Conservation (phyloP, 2,888 invertebrate species). For the Hypena proboscidalis region DNA sequence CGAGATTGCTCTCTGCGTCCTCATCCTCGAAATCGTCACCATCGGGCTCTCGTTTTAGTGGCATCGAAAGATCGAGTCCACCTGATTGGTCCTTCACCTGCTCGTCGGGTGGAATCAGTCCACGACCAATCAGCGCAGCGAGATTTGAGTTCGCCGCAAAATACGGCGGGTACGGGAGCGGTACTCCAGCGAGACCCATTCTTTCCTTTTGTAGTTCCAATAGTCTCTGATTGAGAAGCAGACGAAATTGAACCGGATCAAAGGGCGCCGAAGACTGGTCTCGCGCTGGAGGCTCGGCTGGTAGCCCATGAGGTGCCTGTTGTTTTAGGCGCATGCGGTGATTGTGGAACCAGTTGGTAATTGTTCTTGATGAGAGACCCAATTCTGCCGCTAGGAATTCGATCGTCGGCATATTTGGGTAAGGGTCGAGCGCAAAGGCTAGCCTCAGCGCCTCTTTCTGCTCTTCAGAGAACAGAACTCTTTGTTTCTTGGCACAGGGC, state of each 20-base stretch:
- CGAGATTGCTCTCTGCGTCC: constrained; percentile 90
- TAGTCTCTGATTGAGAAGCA: constrained; percentile 94
- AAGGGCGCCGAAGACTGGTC: constrained; percentile 92
- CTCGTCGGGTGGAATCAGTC: constrained; percentile 86
- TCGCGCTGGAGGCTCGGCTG: constrained; percentile 90
- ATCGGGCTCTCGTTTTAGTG: constrained; percentile 91
- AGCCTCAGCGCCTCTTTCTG: constrained; percentile 98
- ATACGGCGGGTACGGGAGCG: constrained; percentile 91
- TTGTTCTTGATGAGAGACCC: constrained; percentile 96
- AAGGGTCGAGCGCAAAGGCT: constrained; percentile 98
- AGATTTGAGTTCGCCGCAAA: constrained; percentile 91
- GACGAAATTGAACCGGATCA: constrained; percentile 96
- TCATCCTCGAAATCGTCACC: constrained; percentile 93
- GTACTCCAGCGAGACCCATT: constrained; percentile 91
- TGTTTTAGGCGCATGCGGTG: constrained; percentile 99
- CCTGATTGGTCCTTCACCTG: constrained; percentile 91
- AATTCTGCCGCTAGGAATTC: constrained; percentile 97
- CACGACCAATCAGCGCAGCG: constrained; percentile 90
- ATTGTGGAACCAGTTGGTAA: constrained; percentile 99
- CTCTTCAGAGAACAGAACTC: constrained; percentile 98
- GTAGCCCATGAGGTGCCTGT: constrained; percentile 92
- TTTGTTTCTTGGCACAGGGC: constrained; percentile 96
- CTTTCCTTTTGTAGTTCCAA: constrained; percentile 94
- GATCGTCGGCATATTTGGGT: constrained; percentile 98
- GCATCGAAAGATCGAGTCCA: constrained; percentile 95